Conservation (phyloP, 2,888 invertebrate species). For the Odontocolon sp. region DNA sequence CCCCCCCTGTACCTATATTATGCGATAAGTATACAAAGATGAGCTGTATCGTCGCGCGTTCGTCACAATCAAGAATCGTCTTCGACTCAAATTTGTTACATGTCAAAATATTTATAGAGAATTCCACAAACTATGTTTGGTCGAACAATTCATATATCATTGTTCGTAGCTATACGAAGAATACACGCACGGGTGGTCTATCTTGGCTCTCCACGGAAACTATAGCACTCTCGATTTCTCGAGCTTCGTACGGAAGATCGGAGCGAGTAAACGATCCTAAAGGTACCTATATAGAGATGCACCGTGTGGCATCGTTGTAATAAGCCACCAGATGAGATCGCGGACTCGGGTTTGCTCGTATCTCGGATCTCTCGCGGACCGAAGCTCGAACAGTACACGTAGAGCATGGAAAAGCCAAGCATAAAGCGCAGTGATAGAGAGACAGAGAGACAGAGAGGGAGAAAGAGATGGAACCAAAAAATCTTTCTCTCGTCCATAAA, state of each 20-base stretch:
- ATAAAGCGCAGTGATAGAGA: conserved; percentile 2
- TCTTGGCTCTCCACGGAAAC: background rate
- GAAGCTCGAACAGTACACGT: background rate
- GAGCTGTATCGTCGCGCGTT: background rate
- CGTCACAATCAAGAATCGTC: no score
- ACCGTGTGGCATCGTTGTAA: background rate
- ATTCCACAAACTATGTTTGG: no score
- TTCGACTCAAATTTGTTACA: no score
- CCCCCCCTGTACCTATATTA: background rate
- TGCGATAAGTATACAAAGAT: background rate
- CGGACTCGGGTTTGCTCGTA: background rate
- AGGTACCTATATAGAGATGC: conserved; percentile 12
- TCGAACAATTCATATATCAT: no score
- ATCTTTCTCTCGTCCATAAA: conserved; percentile 68
- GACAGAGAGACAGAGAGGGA: background rate
- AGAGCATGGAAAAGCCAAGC: background rate
- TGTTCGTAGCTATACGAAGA: no score
- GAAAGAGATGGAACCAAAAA: conserved; percentile 24
- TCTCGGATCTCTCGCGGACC: background rate
- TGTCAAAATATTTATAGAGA: no score
- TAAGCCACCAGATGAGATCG: background rate
- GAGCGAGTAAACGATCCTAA: conserved; percentile 10
- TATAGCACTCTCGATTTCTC: conserved; percentile 1
- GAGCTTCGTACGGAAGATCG: background rate
- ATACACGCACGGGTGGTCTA: no score